Conservation (phyloP, 2,797 vertebrate genomes). For the Percopsis omiscomaycus region DNA sequence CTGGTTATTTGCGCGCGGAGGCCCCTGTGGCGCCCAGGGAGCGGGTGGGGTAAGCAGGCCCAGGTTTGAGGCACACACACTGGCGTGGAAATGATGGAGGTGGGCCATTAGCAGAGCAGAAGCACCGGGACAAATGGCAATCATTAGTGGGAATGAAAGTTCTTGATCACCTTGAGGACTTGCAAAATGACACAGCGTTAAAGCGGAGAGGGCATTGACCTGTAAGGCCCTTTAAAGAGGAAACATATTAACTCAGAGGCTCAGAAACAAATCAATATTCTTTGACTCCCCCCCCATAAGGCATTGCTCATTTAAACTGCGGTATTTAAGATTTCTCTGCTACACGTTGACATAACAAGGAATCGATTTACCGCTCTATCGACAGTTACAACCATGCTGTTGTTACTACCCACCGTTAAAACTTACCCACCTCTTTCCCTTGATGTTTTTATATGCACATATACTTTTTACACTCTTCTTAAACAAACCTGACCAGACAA, state of each 20-base stretch:
- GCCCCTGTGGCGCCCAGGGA: constrained; percentile 61
- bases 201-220: not conserved
- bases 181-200: constrained; percentile 33
- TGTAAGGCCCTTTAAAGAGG: not conserved
- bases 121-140: constrained; percentile 20
- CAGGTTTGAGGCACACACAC: constrained; percentile 38
- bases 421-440: too few species aligned
- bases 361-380: too few species aligned
- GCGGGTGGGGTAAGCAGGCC: constrained; percentile 41
- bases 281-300: not conserved
- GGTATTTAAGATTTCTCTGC: too few species aligned
- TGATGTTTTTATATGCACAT: too few species aligned
- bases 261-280: constrained; percentile 1
- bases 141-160: constrained; percentile 49
- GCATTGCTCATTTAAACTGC: too few species aligned
- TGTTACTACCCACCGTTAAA: too few species aligned
- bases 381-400: too few species aligned
- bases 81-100: constrained; percentile 55
- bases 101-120: constrained; percentile 39
- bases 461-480: too few species aligned
- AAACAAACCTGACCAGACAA: too few species aligned
- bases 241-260: not conserved
- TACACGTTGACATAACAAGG: too few species aligned
- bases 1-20: constrained; percentile 79
- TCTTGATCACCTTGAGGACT: constrained; percentile 51